Percentiles rank a stretch among this genome's conserved stretches.
These are phyloP conservation scores for Bimastos eiseni DNA, from an alignment of 2,888 invertebrate genomes.

Conservation along the genomic window DNA sequence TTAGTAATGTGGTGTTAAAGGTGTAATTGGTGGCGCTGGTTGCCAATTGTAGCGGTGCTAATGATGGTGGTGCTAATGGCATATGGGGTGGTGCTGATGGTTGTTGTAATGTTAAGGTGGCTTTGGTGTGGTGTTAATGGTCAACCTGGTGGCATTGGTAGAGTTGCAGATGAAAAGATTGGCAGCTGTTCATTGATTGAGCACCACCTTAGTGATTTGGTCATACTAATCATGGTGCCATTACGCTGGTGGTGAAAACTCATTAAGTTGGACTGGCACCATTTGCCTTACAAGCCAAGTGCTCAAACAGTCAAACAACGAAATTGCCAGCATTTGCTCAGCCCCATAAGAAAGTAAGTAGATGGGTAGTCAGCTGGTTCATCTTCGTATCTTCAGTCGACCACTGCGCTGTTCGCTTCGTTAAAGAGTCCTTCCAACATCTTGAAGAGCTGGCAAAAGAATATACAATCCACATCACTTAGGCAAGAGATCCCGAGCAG, in stretches of 20 bases:
- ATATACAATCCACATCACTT: background rate
- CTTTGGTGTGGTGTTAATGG: background rate
- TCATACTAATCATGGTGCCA: background rate
- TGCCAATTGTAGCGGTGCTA: no score
- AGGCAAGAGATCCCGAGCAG: background rate
- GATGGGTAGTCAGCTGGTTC: background rate
- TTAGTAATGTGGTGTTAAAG: background rate
- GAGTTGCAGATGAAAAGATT: background rate
- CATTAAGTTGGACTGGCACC: background rate
- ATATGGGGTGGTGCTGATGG: no score
- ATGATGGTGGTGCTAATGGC: no score
- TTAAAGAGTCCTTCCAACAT: background rate
- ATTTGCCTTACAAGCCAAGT: background rate
- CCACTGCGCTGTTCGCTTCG: background rate
- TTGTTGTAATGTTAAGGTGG: background rate
- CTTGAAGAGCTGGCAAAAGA: background rate
- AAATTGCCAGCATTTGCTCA: background rate
- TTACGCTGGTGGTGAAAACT: background rate
- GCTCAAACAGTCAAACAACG: background rate
- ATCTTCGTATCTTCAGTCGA: background rate
- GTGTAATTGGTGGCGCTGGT: no score
- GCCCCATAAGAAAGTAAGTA: slow-evolving; percentile 4
- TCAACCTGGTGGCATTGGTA: background rate
- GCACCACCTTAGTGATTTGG: background rate
- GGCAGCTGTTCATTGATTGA: background rate